Evolutionary conservation across 1,140 invertebrate genomes (phyloP).

Genomic region (Pseudoatta argentina): DNA sequence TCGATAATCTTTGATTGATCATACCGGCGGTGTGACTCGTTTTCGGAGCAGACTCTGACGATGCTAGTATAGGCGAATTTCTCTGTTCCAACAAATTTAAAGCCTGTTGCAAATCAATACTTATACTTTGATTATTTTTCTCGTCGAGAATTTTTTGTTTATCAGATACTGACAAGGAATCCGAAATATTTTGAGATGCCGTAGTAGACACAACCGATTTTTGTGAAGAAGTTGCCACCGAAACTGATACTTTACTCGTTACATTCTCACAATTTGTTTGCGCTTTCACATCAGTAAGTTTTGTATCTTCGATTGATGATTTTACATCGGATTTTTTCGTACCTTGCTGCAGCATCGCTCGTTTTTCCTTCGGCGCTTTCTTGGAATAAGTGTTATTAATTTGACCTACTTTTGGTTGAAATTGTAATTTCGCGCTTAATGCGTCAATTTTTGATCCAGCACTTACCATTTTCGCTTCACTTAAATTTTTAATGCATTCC

Average conservation of each 20-base stretch:
- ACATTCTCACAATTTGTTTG: slow-evolving; percentile 45
- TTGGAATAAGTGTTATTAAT: slow-evolving; percentile 83
- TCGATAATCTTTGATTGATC: slow-evolving; percentile 36
- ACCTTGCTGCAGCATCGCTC: slow-evolving; percentile 63
- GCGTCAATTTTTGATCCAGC: slow-evolving; percentile 85
- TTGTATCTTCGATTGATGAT: slow-evolving; percentile 22
- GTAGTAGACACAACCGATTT: slow-evolving; percentile 1
- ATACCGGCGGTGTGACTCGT: slow-evolving; percentile 7
- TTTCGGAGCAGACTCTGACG: slow-evolving; percentile 25
- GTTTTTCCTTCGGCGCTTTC: slow-evolving; percentile 80
- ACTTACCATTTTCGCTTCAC: slow-evolving; percentile 59
- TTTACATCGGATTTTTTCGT: slow-evolving; percentile 59
- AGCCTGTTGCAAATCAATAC: slow-evolving; percentile 52
- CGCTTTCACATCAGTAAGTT: slow-evolving; percentile 42
- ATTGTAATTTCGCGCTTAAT: slow-evolving; percentile 83
- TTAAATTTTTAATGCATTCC: slow-evolving; percentile 67
- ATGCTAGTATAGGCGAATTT: slow-evolving; percentile 1
- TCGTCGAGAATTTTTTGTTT: slow-evolving; percentile 4
- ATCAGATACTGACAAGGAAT: neutral
- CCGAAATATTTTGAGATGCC: neutral
- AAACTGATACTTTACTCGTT: slow-evolving; percentile 38
- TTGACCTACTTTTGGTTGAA: slow-evolving; percentile 84
- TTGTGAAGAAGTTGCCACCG: slow-evolving; percentile 21
- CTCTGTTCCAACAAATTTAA: slow-evolving; percentile 62
- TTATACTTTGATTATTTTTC: slow-evolving; percentile 47